Base-by-base conservation (phyloP, 2,888 invertebrate genomes). In the Entomobrya multifasciata region DNA sequence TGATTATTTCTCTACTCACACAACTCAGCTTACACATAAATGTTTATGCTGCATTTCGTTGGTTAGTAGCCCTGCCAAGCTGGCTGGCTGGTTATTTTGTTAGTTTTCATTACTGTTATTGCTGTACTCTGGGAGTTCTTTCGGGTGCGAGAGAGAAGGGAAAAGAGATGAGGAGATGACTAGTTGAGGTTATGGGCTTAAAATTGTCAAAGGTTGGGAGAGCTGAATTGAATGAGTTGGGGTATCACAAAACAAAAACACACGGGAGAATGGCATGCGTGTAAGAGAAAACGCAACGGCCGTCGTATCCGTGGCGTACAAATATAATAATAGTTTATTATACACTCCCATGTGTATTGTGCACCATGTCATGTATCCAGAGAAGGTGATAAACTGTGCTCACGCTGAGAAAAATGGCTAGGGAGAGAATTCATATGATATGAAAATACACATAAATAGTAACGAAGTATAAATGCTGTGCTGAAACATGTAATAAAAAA, bases 201-300 rank as follows among this genome's bases (percentile, higher is more conserved):
- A 36, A 36, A 65, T 82, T 72, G 82, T 74, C 82, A 82, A 82
- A 80, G 57, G 80, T 41, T 76, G 36, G 30, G 76, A 76, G 25
- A 17, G 25, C 47, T n/a, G 44, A 20, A 13, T 36, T 36, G 36
- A 36, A 8, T 36, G 36, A 36, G 36, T 36, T 77, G 77, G 49
- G 55, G 57, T 57, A 60, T 41, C 57, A 25, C 44, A 67, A 57
- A 22, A 55, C 55, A 55, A 17, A 41, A 60, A n/a, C 60, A 70
- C 36, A 36, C 44, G 47, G 6, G 27, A 57, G 55, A 25, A 20
- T 79, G 49, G 65, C 79, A 62, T 52, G 62, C n/a, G 65, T 67
- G 65, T 62, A 30, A 27, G 27, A 27, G n/a, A 30, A 22, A 22
- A 60, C 27, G 22, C 30, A 30, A 60, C 36, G 15, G 47, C 41